Conservation (phyloP, 1,140 invertebrate genomes). For the Heliconius congener region DNA sequence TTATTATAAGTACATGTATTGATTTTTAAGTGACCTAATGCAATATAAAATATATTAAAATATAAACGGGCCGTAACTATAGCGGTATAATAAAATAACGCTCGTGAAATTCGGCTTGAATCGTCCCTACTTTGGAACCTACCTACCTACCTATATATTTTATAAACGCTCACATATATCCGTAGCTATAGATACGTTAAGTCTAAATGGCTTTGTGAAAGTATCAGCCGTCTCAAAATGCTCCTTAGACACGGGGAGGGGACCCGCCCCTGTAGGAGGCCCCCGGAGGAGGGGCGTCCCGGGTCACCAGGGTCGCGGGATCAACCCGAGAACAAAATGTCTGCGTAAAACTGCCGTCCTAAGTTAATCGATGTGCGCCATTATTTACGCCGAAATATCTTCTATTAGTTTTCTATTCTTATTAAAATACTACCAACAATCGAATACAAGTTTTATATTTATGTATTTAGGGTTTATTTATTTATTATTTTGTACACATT, state of each 20-base stretch:
- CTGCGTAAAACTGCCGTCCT: constrained; percentile 53
- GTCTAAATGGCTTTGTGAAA: constrained; percentile 44
- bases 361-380: constrained; percentile 51
- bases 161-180: constrained; percentile 21
- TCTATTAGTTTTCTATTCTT: not conserved
- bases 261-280: constrained; percentile 50
- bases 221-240: constrained; percentile 51
- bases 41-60: not conserved
- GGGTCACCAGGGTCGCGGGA: constrained; percentile 59
- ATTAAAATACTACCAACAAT: not conserved
- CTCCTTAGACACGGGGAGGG: constrained; percentile 55
- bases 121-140: constrained; percentile 4
- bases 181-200: constrained; percentile 35
- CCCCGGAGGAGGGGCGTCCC: constrained; percentile 45
- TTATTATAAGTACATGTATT: not conserved
- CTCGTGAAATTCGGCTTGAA: constrained; percentile 16
- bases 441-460: too few relatives aligned
- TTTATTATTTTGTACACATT: too few relatives aligned
- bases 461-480: too few relatives aligned
- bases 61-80: not conserved
- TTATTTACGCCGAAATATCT: not conserved
- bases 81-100: not conserved
- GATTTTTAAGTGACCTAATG: not conserved
- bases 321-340: constrained; percentile 66
- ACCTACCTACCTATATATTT: constrained; percentile 7